A percentile compares a stretch with the other conserved stretches of the same genome.
Conservation (phyloP, 2,797 vertebrate genomes). For the Myotis daubentonii region DNA sequence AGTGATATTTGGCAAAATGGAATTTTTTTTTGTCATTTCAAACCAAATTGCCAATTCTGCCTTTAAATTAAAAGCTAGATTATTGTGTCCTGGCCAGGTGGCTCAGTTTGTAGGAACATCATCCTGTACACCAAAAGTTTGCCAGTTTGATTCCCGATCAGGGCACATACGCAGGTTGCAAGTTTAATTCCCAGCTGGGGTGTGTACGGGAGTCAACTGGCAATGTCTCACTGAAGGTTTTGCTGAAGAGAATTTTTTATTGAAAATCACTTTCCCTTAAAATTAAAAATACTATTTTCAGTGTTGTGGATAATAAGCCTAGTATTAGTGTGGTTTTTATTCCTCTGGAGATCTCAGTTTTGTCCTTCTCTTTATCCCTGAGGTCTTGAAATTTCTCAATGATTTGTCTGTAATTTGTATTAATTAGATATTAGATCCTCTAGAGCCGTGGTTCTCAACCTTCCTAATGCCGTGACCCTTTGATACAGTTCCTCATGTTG, state of each 20-base stretch:
- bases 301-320: background rate
- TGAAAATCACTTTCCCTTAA: background rate
- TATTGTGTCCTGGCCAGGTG: too few species aligned
- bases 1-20: background rate
- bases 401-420: background rate
- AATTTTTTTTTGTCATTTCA: constrained; percentile 1
- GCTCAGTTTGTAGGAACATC: too few species aligned
- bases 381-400: background rate
- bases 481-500: too few species aligned
- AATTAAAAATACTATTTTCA: background rate
- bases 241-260: background rate
- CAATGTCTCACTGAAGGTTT: background rate
- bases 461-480: too few species aligned
- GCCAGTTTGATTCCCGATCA: too few species aligned
- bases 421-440: background rate
- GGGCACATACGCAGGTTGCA: too few species aligned
- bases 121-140: too few species aligned
- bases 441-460: background rate
- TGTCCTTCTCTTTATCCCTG: background rate
- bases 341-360: background rate
- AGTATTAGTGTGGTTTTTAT: background rate
- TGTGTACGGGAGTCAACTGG: too few species aligned
- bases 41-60: background rate
- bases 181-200: too few species aligned
- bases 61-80: constrained; percentile 30